Percentiles rank a stretch among this genome's conserved stretches.
phyloP scores from a whole-genome alignment of 1,140 invertebrate species.

The Drosophila varians region DNA sequence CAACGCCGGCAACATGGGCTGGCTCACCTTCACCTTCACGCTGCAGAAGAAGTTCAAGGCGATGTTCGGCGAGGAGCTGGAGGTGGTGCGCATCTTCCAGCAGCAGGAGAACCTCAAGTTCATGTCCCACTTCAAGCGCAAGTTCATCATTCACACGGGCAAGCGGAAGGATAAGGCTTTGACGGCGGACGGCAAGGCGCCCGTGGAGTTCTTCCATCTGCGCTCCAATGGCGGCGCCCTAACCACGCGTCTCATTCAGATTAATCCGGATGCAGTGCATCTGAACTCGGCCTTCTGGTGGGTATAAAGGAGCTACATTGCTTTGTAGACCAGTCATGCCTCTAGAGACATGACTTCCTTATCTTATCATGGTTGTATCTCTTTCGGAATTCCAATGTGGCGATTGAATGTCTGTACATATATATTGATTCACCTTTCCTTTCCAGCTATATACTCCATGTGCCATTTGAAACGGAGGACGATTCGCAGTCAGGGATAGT shows the following conservation, averaged over 20 bases:
- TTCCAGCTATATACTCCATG: constrained; percentile 96
- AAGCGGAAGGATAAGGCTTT: constrained; percentile 89
- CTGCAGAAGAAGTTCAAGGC: constrained; percentile 99
- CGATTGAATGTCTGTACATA: neutral
- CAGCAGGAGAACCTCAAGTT: constrained; percentile 99
- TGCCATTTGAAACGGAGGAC: constrained; percentile 96
- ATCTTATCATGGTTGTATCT: neutral
- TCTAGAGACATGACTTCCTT: constrained; percentile 8
- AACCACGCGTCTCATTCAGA: constrained; percentile 96
- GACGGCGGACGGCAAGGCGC: constrained; percentile 84
- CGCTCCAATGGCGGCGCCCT: constrained; percentile 97
- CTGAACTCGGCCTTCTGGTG: constrained; percentile 95
- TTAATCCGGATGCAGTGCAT: constrained; percentile 90
- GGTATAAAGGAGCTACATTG: constrained; percentile 39
- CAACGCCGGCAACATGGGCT: constrained; percentile 99
- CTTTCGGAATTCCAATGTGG: neutral
- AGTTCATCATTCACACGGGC: constrained; percentile 97
- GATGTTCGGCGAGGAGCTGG: constrained; percentile 96
- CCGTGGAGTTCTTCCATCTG: constrained; percentile 97
- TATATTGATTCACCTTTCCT: neutral
- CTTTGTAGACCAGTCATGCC: neutral
- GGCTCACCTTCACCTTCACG: constrained; percentile 99
- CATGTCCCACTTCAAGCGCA: constrained; percentile 97
- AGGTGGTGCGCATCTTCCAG: constrained; percentile 98
- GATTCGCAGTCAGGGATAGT: constrained; percentile 95